phyloP scores from a whole-genome alignment of 2,888 invertebrate species.

The Machimus atricapillus region DNA sequence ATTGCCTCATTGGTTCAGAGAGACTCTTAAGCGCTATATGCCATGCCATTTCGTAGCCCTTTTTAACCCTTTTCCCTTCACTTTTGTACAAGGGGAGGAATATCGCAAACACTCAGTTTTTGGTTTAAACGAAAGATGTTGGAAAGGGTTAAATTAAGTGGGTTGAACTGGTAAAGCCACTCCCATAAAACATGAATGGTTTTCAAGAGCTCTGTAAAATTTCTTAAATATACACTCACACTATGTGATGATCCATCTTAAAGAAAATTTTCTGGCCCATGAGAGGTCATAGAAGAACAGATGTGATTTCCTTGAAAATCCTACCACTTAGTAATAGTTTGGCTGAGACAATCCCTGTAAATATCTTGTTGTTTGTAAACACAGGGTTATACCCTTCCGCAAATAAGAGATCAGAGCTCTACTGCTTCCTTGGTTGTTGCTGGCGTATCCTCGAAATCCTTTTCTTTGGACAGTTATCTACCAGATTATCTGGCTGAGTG shows the following conservation, averaged over 20 bases:
- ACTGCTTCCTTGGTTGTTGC: not conserved
- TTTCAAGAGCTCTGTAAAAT: not conserved
- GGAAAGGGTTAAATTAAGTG: not conserved
- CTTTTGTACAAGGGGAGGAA: not conserved
- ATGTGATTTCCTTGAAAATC: not conserved
- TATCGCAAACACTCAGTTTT: not conserved
- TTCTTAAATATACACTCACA: not conserved
- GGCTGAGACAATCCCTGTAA: not conserved
- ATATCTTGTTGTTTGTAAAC: constrained; percentile 38
- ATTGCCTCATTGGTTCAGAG: constrained; percentile 31
- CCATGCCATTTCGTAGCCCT: not conserved
- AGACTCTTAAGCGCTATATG: not conserved
- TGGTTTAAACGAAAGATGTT: not conserved
- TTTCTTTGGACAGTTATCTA: not conserved
- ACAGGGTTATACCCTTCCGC: constrained; percentile 28
- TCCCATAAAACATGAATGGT: not conserved
- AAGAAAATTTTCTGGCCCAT: not conserved
- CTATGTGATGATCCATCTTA: not conserved
- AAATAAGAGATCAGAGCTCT: constrained; percentile 23
- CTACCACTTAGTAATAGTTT: not conserved
- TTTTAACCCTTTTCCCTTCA: not conserved
- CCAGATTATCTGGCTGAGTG: not conserved
- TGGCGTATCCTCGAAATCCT: not conserved
- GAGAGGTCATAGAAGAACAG: not conserved
- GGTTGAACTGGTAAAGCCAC: not conserved